Base-by-base conservation (phyloP, 2,888 invertebrate species). In the Acanthosepion pharaonis region DNA sequence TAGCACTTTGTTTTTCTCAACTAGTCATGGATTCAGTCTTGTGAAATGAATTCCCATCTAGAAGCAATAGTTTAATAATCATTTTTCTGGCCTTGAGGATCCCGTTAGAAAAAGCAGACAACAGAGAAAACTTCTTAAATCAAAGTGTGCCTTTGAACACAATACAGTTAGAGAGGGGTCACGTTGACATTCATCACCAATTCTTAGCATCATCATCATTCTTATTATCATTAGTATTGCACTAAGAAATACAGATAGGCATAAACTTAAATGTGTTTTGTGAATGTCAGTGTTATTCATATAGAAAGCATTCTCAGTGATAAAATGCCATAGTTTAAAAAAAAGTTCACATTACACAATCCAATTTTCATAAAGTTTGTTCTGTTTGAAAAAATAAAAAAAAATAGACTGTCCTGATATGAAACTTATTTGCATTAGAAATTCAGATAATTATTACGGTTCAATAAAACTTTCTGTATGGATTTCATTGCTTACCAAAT, bases 41-140 rank as follows among this genome's bases (percentile, higher is more conserved):
- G 9, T 78, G n/a, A 78, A n/a, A 78, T 78, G 0, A 78, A 78
- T 78, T n/a, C 28, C 78, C 78, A 78, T 78, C 28, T 78, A 33
- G 33, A 78, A 78, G 78, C 18, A 78, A 9, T 23, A 78, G n/a
- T n/a, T 78, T 33, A 78, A 28, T 28, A 33, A 51, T 42, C 42
- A 42, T 48, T 92, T 92, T n/a, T 92, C 49, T 51, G 48, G 92
- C 92, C 28, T 92, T 92, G 28, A 92, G 33, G 92, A n/a, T 49
- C 53, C 55, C 20, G 94, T n/a, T n/a, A 42, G 42, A 94, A 94
- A 94, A 51, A 53, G 28, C 33, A 42, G n/a, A 28, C 33, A 78
- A 78, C 42, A 48, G 64, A 48, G 59, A 48, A 91, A 78, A 42
- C 64, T 59, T 42, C 48, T 55, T 23, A 94, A 91, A 94, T 94